Evolutionary conservation across 2,888 invertebrate species (phyloP), one percentile per base, ranked within the genome.

Genomic region (Willowsia nigromaculata): DNA sequence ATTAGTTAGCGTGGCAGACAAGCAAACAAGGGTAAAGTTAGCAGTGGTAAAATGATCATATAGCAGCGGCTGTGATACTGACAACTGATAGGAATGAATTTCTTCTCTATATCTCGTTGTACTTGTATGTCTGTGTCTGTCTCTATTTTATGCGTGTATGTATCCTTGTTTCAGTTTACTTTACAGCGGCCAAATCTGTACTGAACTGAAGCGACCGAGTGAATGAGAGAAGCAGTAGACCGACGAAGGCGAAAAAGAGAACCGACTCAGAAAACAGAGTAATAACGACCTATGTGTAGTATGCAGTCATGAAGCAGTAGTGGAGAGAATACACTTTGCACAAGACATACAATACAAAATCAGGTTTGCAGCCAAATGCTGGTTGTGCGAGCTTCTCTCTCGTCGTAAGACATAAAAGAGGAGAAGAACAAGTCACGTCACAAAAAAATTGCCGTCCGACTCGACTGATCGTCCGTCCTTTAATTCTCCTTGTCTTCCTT

Each of bases 401-500:
- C 1, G 62, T 62, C 62, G 43, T 47, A 47, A 33, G 65, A 33
- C 33, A 33, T 33, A 65, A 18, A 50, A 53, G 53, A 33, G 53
- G n/a, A 53, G 53, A 30, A 53, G 50, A 50, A 76, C 71, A n/a
- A 47, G 82, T 82, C 82, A 65, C 82, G 84, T 84, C 84, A 53
- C 84, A 71, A 84, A 56, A 82, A 83, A 30, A 33, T 56, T 84
- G 68, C 71, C 82, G 82, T 62, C 82, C 71, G 56, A 84, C 80
- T 25, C 80, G 50, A 50, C 43, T 47, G 25, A 33, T 83, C 50
- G 71, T 84, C 71, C 84, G 84, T 84, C 84, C 84, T 84, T 84
- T 84, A 84, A 68, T 84, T 84, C 84, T 84, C 84, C 84, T 84
- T 84, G 84, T 84, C 84, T 84, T 83, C 84, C 37, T 62, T 82